Base-by-base conservation (phyloP, 2,888 invertebrate genomes). In the Cephalotes varians region DNA sequence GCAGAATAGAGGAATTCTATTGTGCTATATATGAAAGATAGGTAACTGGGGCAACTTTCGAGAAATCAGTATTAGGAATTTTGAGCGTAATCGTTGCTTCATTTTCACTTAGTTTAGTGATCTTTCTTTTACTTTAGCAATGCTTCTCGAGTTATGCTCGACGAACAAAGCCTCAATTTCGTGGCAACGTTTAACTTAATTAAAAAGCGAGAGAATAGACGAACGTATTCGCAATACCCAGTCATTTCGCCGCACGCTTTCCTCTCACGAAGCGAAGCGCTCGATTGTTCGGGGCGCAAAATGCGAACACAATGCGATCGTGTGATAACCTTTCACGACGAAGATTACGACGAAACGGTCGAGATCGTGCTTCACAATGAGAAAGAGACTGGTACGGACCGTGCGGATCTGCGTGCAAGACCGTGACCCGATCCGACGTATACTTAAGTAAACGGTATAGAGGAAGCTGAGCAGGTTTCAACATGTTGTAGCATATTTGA, bases 351-450 rank as follows among this genome's bases (percentile, higher is more conserved):
- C 37, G 58, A 37, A 62, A 69, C 51, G 73, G 37, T 44, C 25
- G 62, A 40, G 74, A 81, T 31, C 44, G 64, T 64, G 60, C 34
- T 31, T 58, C 44, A 54, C 74, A 76, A 47, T 67, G 81, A 81
- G 81, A 83, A 86, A 79, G 82, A 67, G 79, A 72, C 79, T 34
- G 84, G 79, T 67, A 82, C 72, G 77, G 67, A 71, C 60, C 10
- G 18, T 51, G 49, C 62, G 51, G 81, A 86, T 72, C 81, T 86
- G 74, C 83, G 71, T 69, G 76, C 51, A 34, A 73, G 60, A 72
- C 86, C 84, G 40, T 86, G 86, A 86, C 80, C 84, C 65, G 76
- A 62, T 54, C 73, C 40, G 67, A 49, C 37, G 79, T 40, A 64
- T 65, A 62, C 60, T n/a, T 40, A 34, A 31, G 25, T 49, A 31